Base-by-base conservation (phyloP, 2,113 vertebrate genomes). In the Monopterus albus region DNA sequence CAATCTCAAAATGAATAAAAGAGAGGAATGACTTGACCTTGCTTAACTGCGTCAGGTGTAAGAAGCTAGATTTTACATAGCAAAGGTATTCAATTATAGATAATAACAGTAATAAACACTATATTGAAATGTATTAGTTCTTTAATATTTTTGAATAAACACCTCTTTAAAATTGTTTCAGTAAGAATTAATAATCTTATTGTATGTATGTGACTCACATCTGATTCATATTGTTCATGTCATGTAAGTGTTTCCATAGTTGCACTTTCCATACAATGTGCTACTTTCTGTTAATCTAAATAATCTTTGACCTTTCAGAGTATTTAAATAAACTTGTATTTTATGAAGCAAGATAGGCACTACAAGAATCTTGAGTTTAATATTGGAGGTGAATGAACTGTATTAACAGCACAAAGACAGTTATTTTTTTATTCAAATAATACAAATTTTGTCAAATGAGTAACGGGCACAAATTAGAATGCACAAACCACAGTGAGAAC, bases 191-290 rank as follows among this genome's bases (percentile, higher is more conserved):
- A 4, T 57, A 7, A 57, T 14, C 13, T 23, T 7, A 31, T 6
- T 18, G 20, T 45, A 13, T 10, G 15, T 23, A 0, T 33, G 0
- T 56, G 49, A 70, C 20, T 64, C 52, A 65, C 23, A 21, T 6
- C 28, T 28, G 18, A 64, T 10, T 74, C 52, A 51, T 17, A 3
- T 9, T 9, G 6, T 18, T 8, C 25, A 12, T 28, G 26, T 9
- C 11, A 6, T 43, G 35, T n/a, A 12, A n/a, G 7, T 0, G 21
- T 70, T 71, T 78, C 66, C 59, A 29, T 21, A 28, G 39, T 26
- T 56, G 13, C 3, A 40, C 20, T 62, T 69, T 68, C 49, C 11
- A 55, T 0, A 15, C 3, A 14, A n/a, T n/a, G n/a, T 7, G 15
- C 21, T 35, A n/a, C 8, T 33, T 6, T 21, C 15, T 20, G 14